Percentiles rank a stretch among this genome's conserved stretches.
These are phyloP conservation scores for Dunckerocampus dactyliophorus DNA, from an alignment of 2,113 vertebrate genomes.

Conservation along the genomic window DNA sequence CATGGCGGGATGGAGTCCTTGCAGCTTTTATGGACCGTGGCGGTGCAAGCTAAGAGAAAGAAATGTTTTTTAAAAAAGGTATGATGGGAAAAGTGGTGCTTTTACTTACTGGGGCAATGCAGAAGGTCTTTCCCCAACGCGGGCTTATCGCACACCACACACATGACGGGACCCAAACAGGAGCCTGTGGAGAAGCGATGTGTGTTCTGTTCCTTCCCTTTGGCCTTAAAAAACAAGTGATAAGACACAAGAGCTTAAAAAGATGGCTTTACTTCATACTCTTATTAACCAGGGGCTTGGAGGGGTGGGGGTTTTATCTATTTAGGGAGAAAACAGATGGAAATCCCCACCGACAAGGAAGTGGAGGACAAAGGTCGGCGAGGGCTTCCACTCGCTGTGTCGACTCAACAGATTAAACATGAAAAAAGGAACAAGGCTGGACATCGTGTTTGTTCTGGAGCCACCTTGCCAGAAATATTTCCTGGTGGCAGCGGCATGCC, in stretches of 20 bases:
- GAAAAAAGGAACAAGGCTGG: slow-evolving; percentile 45
- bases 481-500: slow-evolving; percentile 25
- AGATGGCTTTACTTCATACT: not conserved
- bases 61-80: not conserved
- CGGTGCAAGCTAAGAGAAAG: slow-evolving; percentile 79
- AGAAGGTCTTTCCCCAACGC: slow-evolving; percentile 84
- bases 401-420: slow-evolving; percentile 63
- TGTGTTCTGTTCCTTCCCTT: slow-evolving; percentile 81
- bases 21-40: slow-evolving; percentile 83
- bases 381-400: slow-evolving; percentile 32
- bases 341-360: slow-evolving; percentile 37
- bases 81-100: not conserved
- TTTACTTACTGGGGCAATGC: slow-evolving; percentile 86
- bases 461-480: slow-evolving; percentile 38
- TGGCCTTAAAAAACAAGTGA: slow-evolving; percentile 75
- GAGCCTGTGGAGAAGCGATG: slow-evolving; percentile 81
- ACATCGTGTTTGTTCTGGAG: slow-evolving; percentile 38
- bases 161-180: slow-evolving; percentile 77
- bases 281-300: not conserved
- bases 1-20: slow-evolving; percentile 80
- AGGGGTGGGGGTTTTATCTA: slow-evolving; percentile 7
- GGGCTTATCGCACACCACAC: slow-evolving; percentile 84
- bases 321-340: slow-evolving; percentile 19
- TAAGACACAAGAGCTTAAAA: slow-evolving; percentile 41
- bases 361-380: slow-evolving; percentile 14